Evolutionary conservation across 2,797 vertebrate species (phyloP).

Genomic region (Florisuga fusca): DNA sequence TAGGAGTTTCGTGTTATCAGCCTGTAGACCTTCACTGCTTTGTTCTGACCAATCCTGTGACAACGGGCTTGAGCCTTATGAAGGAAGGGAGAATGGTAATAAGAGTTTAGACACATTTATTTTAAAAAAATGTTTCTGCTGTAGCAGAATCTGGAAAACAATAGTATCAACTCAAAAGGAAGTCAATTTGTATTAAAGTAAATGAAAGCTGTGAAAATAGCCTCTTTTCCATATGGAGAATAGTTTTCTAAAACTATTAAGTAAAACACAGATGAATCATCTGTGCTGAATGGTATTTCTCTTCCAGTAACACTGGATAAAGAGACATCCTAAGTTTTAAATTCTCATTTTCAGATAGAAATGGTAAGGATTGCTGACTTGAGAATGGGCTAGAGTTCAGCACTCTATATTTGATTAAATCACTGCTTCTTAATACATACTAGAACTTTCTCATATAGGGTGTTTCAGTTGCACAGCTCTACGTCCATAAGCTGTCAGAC

Average conservation of each 20-base stretch:
- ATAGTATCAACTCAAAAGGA: not conserved
- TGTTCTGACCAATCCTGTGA: constrained; percentile 98
- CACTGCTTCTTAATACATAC: not conserved
- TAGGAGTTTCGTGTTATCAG: constrained; percentile 98
- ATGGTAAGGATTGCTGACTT: not conserved
- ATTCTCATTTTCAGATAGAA: not conserved
- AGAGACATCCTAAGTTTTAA: not conserved
- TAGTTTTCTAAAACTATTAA: not conserved
- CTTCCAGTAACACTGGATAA: not conserved
- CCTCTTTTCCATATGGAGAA: not conserved
- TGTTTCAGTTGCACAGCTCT: not conserved
- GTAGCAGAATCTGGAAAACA: not conserved
- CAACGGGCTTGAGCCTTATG: constrained; percentile 96
- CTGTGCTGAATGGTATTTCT: not conserved
- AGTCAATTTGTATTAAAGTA: not conserved
- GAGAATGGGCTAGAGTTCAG: not conserved
- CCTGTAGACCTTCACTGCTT: constrained; percentile 98
- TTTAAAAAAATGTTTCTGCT: not conserved
- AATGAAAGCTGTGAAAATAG: not conserved
- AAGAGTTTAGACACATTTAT: not conserved
- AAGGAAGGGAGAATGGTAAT: not conserved
- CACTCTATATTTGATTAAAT: not conserved
- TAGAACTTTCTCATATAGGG: not conserved
- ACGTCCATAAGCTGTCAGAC: not conserved
- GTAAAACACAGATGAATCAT: not conserved